Evolutionary conservation across 2,797 vertebrate genomes (phyloP), one percentile per base, ranked within the genome.

Genomic region (Pseudopleuronectes americanus): DNA sequence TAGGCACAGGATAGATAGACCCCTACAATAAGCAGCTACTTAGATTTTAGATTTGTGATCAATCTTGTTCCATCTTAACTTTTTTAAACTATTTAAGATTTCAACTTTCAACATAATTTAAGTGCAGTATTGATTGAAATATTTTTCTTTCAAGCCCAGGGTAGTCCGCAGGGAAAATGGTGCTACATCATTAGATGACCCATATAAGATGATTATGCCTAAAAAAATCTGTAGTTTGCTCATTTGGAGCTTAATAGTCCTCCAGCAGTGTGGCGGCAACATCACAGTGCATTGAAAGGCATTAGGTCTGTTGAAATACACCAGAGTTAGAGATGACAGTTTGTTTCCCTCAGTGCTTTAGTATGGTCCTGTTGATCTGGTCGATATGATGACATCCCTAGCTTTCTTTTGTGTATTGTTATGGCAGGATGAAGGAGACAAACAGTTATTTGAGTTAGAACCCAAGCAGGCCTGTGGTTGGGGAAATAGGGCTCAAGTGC

Each of bases 231-330:
- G 9, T 12, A 33, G 16, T 51, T 8, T 47, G 21, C 71, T 64
- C 21, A 73, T 70, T 53, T 62, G 28, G 41, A 43, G 21, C 21
- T 8, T 65, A 2, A 68, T 66, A 26, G 54, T 36, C 61, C 43
- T 24, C 2, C 17, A 21, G 43, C 13, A 51, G 3, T 8, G 31
- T 57, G 23, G 60, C 41, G 52, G 55, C 51, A 68, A 7, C 43
- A 51, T 57, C 26, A 52, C 47, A 69, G 57, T 49, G 54, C 61
- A 73, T 64, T 54, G 23, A 58, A 77, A 62, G 60, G 62, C 49
- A 69, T 1, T 0, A 31, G 79, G 94, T 94, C 90, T 92, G 78
- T 80, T 91, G 85, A 79, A 77, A 91, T 92, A 83, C 92, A 90
- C 94, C 92, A 90, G 82, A 89, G 78, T 21, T 14, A 80, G 56